Conservation (phyloP, 2,797 vertebrate genomes). For the Labeo calbasu region DNA sequence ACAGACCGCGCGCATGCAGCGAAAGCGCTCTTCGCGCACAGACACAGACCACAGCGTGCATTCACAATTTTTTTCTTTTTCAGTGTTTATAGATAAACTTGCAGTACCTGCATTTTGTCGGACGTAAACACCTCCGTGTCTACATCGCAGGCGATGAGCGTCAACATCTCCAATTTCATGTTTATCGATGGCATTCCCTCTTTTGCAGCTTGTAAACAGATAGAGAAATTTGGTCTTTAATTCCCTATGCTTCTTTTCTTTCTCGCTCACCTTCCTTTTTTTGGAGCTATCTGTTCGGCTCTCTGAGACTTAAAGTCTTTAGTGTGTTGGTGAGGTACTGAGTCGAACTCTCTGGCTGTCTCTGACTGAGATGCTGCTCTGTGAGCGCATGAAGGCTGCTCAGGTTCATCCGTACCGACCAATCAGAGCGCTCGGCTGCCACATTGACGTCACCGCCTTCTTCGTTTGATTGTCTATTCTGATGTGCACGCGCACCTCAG, state of each 20-base stretch:
- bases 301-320: constrained; percentile 6
- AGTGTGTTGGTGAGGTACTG: constrained; percentile 20
- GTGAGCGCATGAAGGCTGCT: constrained; percentile 49
- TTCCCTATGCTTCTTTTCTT: constrained; percentile 16
- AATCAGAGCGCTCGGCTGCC: constrained; percentile 57
- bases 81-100: constrained; percentile 21
- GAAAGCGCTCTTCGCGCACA: constrained; percentile 43
- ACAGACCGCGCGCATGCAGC: constrained; percentile 58
- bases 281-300: background rate
- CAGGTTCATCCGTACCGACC: constrained; percentile 44
- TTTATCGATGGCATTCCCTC: constrained; percentile 85
- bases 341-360: constrained; percentile 43
- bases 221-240: constrained; percentile 47
- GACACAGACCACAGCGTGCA: constrained; percentile 48
- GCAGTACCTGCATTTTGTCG: constrained; percentile 83
- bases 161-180: constrained; percentile 87
- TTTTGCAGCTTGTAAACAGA: constrained; percentile 42
- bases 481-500: constrained; percentile 11
- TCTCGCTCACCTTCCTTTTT: background rate
- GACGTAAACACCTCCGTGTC: constrained; percentile 83
- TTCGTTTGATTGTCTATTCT: constrained; percentile 60
- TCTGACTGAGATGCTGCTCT: constrained; percentile 38
- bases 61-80: background rate
- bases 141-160: constrained; percentile 85
- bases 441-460: constrained; percentile 78